Conservation (phyloP, 2,113 vertebrate species). For the Syngnathus typhle region DNA sequence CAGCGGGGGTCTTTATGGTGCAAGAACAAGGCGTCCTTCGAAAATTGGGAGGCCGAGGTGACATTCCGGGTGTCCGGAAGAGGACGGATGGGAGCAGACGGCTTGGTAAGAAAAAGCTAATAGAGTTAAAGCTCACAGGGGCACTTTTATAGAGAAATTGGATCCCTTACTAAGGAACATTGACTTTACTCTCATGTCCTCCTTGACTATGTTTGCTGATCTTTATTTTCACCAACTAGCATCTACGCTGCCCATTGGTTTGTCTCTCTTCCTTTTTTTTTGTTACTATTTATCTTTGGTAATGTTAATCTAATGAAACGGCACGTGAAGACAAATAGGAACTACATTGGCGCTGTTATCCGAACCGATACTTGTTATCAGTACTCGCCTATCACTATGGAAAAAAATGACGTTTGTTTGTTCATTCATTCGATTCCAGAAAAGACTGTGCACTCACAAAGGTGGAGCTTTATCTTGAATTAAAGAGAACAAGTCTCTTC, state of each 20-base stretch:
- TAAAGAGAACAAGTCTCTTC: background rate
- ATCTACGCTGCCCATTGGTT: background rate
- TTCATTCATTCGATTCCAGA: too few species aligned
- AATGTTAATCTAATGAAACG: too few species aligned
- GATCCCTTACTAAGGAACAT: background rate
- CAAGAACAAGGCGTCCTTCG: conserved; percentile 78
- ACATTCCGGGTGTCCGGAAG: conserved; percentile 92
- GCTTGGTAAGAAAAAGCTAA: conserved; percentile 75
- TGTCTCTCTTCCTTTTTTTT: background rate
- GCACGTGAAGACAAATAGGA: too few species aligned
- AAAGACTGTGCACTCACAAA: too few species aligned
- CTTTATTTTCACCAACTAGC: background rate
- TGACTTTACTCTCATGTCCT: background rate
- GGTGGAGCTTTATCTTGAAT: background rate
- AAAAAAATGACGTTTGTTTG: too few species aligned
- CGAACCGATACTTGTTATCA: too few species aligned
- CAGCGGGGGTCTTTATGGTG: conserved; percentile 92
- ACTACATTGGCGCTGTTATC: too few species aligned
- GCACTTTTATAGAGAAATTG: background rate
- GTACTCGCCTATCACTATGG: too few species aligned
- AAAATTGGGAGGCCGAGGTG: conserved; percentile 89
- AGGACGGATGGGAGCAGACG: conserved; percentile 91
- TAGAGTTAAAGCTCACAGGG: background rate
- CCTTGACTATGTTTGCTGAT: background rate
- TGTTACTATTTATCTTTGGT: too few species aligned